Percentiles rank a stretch among this genome's conserved stretches.
Evolutionary conservation across 2,888 invertebrate genomes (phyloP).

Genomic region (Rugalucina vietnamica): DNA sequence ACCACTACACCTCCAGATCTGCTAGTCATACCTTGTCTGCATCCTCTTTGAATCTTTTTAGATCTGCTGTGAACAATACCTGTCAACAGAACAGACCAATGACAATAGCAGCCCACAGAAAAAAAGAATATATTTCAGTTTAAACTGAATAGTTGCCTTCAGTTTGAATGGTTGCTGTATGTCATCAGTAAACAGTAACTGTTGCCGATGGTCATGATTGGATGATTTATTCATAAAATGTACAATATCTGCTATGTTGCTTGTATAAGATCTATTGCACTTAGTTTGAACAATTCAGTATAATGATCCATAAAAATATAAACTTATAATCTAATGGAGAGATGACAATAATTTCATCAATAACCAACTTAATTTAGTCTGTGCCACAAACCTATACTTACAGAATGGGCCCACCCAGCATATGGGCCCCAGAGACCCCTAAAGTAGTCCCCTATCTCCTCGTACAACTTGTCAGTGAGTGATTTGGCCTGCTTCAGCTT

Average conservation of each 20-base stretch:
- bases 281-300: not conserved
- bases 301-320: not conserved
- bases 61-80: slow-evolving; percentile 92
- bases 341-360: no score
- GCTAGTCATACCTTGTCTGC: slow-evolving; percentile 20
- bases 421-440: slow-evolving; percentile 91
- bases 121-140: not conserved
- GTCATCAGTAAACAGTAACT: not conserved
- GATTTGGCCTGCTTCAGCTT: slow-evolving; percentile 90
- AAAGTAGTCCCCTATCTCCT: slow-evolving; percentile 93
- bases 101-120: not conserved
- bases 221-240: not conserved
- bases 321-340: not conserved
- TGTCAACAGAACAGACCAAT: slow-evolving; percentile 83
- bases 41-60: slow-evolving; percentile 88
- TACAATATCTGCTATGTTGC: not conserved
- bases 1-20: no score
- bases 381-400: slow-evolving; percentile 85
- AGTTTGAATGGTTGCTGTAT: not conserved
- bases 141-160: not conserved
- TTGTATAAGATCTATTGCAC: not conserved
- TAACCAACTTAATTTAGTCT: not conserved
- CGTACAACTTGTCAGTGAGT: slow-evolving; percentile 92
- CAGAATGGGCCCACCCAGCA: slow-evolving; percentile 98
- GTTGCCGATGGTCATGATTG: no score